These are phyloP conservation scores for Odontamblyopus rebecca DNA, from an alignment of 2,797 vertebrate genomes.

Conservation along the genomic window DNA sequence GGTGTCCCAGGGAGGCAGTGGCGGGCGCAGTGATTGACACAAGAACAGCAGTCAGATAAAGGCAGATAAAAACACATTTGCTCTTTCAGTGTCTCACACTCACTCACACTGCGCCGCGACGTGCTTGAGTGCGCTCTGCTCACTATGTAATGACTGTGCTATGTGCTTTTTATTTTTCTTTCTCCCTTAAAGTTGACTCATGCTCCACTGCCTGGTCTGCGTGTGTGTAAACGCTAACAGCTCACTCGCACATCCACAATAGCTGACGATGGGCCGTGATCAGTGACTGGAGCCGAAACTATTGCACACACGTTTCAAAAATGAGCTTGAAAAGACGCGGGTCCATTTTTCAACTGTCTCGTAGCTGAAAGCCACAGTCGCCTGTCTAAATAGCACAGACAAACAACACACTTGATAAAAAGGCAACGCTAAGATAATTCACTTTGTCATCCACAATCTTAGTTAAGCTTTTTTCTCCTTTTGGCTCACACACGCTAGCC, in stretches of 20 bases:
- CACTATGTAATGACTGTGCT: slow-evolving; percentile 61
- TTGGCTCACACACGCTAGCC: slow-evolving; percentile 37
- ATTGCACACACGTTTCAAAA: slow-evolving; percentile 63
- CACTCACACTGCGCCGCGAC: slow-evolving; percentile 35
- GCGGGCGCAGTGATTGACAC: slow-evolving; percentile 48
- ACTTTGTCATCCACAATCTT: slow-evolving; percentile 37
- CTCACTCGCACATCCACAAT: slow-evolving; percentile 60
- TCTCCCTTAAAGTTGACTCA: slow-evolving; percentile 63
- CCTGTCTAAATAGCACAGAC: slow-evolving; percentile 50
- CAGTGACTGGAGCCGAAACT: slow-evolving; percentile 62
- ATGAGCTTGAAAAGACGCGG: slow-evolving; percentile 58
- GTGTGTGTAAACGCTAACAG: slow-evolving; percentile 54
- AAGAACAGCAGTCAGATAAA: slow-evolving; percentile 38
- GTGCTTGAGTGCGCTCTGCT: slow-evolving; percentile 58
- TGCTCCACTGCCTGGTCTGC: slow-evolving; percentile 35
- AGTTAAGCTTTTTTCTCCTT: slow-evolving; percentile 33
- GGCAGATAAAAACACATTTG: slow-evolving; percentile 39
- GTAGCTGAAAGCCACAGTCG: slow-evolving; percentile 51
- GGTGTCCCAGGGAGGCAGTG: slow-evolving; percentile 21
- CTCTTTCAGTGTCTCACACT: slow-evolving; percentile 26
- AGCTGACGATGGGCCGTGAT: slow-evolving; percentile 64
- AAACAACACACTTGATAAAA: slow-evolving; percentile 32
- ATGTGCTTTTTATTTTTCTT: slow-evolving; percentile 65
- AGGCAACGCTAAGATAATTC: slow-evolving; percentile 35
- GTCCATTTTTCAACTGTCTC: slow-evolving; percentile 68